Evolutionary conservation across 2,888 invertebrate species (phyloP).

Genomic region (Ctena decussata): DNA sequence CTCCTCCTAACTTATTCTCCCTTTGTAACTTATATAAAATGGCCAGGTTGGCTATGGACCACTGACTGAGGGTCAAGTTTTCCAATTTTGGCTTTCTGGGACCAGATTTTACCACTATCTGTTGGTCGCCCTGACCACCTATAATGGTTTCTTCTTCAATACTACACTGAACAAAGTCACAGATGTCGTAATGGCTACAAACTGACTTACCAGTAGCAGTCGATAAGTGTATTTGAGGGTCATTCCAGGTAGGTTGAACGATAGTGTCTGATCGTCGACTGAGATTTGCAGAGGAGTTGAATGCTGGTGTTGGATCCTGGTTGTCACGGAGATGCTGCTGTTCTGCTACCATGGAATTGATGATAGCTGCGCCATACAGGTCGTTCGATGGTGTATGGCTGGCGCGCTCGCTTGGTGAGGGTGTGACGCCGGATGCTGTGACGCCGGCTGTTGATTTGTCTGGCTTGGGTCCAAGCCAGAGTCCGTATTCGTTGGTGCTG

Average conservation of each 20-base stretch:
- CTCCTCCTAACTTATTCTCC: background rate
- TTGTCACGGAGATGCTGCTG: background rate
- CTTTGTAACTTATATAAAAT: background rate
- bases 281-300: background rate
- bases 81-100: background rate
- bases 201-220: constrained; percentile 8
- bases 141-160: background rate
- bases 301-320: background rate
- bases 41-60: background rate
- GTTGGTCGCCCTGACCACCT: background rate
- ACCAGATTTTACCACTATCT: background rate
- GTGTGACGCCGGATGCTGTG: background rate
- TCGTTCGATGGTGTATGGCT: background rate
- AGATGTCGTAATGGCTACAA: background rate
- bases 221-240: background rate
- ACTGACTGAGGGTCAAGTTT: background rate
- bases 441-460: background rate
- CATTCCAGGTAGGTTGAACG: background rate
- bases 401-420: background rate
- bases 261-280: background rate
- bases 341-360: background rate
- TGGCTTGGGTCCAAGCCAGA: too few relatives aligned
- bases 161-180: background rate
- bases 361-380: background rate
- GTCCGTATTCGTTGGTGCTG: too few relatives aligned